A percentile compares a stretch with the other conserved stretches of the same genome.
Evolutionary conservation across 23 tunicate species (phyloP).

Genomic region (Halocynthia roretzi): DNA sequence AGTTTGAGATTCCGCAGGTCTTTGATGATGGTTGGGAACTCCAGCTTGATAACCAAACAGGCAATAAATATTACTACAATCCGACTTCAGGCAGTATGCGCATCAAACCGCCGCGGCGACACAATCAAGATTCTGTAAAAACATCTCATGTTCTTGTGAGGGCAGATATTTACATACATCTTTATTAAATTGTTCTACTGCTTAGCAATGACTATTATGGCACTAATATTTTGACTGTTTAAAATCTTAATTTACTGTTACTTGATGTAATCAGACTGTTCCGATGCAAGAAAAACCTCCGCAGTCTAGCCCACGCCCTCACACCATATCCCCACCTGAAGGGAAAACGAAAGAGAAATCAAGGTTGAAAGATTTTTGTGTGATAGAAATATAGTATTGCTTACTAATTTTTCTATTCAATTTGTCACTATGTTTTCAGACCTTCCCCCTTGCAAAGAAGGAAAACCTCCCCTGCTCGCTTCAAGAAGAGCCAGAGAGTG

Average conservation of each 20-base stretch:
- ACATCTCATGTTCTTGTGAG: constrained; percentile 8
- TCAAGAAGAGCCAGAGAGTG: constrained; percentile 8
- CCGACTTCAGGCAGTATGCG: constrained; percentile 46
- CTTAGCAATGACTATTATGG: background rate
- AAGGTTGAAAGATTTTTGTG: background rate
- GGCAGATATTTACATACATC: background rate
- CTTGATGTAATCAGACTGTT: too few relatives aligned
- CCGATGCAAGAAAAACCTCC: background rate
- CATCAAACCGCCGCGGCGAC: constrained; percentile 28
- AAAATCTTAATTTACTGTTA: too few relatives aligned
- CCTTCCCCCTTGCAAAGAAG: constrained; percentile 35
- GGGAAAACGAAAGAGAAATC: background rate
- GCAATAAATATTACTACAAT: constrained; percentile 45
- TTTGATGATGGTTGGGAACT: constrained; percentile 57
- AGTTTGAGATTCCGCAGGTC: constrained; percentile 2
- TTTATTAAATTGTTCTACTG: background rate
- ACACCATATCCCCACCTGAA: background rate
- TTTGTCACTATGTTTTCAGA: background rate
- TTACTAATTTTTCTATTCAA: background rate
- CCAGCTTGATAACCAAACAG: constrained; percentile 56
- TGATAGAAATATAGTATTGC: background rate
- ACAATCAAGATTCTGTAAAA: background rate
- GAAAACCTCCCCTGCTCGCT: constrained; percentile 51
- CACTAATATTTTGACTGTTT: background rate
- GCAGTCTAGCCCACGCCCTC: constrained; percentile 11